Conservation (phyloP, 1,140 invertebrate species). For the Galendromus occidentalis region DNA sequence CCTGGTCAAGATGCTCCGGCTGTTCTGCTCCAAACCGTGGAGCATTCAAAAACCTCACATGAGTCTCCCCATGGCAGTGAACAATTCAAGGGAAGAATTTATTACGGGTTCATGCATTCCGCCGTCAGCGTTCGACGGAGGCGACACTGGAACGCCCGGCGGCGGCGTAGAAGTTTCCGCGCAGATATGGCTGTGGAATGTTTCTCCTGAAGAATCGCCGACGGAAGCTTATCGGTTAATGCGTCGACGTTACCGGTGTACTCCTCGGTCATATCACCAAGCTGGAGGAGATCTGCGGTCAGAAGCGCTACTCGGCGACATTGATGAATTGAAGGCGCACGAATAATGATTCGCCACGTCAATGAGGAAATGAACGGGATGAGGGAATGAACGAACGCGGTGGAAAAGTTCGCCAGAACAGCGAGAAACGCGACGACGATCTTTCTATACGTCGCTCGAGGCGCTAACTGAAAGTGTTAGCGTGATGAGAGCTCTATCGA, state of each 20-base stretch:
- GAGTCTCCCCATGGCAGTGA: neutral
- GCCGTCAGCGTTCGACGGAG: neutral
- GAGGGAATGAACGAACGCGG: neutral
- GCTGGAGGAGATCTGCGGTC: neutral
- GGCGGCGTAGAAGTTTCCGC: neutral
- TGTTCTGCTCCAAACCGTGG: neutral
- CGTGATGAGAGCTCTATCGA: too few species aligned
- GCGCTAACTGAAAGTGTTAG: too few species aligned
- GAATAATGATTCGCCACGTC: conserved; percentile 1
- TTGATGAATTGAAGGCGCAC: neutral
- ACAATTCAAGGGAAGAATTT: neutral
- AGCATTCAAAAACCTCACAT: neutral
- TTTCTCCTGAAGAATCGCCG: neutral
- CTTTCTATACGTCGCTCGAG: too few species aligned
- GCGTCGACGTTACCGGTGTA: neutral
- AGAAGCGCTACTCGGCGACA: neutral
- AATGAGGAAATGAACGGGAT: too few species aligned
- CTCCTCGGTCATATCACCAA: neutral
- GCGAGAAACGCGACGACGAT: neutral
- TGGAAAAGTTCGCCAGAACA: neutral
- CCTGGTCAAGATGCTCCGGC: too few species aligned
- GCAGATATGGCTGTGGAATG: neutral
- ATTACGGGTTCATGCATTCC: neutral
- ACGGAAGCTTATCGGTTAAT: neutral
- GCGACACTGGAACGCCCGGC: too few species aligned